These are phyloP conservation scores for Leptinotarsa peninsularis DNA, from an alignment of 2,888 invertebrate genomes.

Conservation along the genomic window DNA sequence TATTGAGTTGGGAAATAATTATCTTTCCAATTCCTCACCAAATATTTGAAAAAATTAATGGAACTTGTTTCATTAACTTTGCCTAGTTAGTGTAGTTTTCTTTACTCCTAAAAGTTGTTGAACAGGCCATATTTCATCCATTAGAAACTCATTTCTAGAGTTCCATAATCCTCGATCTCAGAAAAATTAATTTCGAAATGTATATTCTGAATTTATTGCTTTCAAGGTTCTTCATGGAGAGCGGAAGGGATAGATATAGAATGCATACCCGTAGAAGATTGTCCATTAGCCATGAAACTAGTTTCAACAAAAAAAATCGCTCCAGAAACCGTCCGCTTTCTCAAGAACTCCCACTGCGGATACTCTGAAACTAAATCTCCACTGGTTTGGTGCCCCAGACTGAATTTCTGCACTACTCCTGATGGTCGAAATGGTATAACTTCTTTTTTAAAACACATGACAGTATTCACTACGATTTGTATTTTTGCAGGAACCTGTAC, in stretches of 20 bases:
- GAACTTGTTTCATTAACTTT: no score
- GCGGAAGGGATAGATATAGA: slow-evolving; percentile 46
- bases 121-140: no score
- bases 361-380: slow-evolving; percentile 65
- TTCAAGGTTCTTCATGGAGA: background rate
- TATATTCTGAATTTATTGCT: no score
- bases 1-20: no score
- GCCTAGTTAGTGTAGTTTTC: no score
- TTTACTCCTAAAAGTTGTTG: no score
- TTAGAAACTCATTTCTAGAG: no score
- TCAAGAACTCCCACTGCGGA: slow-evolving; percentile 68
- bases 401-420: slow-evolving; percentile 50
- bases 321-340: slow-evolving; percentile 58
- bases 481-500: slow-evolving; percentile 47
- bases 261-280: slow-evolving; percentile 67
- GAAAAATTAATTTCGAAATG: no score
- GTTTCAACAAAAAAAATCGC: slow-evolving; percentile 43
- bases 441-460: background rate
- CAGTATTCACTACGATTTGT: background rate
- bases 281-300: slow-evolving; percentile 62
- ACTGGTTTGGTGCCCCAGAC: slow-evolving; percentile 66
- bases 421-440: slow-evolving; percentile 49
- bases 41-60: no score
- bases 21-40: no score
- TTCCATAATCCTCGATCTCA: no score